Evolutionary conservation across 2,888 invertebrate genomes (phyloP), one percentile per base, ranked within the genome.

Genomic region (Drosophila barbarae): DNA sequence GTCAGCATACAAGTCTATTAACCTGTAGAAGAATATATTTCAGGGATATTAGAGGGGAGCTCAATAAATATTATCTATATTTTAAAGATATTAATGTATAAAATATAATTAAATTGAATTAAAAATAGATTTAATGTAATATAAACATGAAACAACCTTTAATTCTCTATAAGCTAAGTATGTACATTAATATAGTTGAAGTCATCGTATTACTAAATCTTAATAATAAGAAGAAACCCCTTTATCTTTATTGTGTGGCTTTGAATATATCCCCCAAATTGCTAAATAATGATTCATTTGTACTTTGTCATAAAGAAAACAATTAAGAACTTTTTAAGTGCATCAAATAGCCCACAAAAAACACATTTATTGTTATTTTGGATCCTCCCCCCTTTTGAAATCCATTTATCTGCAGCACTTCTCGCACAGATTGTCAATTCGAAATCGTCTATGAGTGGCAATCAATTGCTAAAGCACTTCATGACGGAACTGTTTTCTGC

Each of bases 1-100:
- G 72, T 87, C 87, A 72, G 77, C 84, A 73, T 87, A 87, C 76
- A 87, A 85, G 82, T 87, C 88, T 79, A 88, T 86, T 86, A 88
- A 80, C 81, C 87, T 87, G 70, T 7, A 47, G 9, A 26, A 10
- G 15, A 42, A 35, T 7, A 36, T 21, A 1, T 5, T 1, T 26
- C 1, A 9, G 10, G 26, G 8, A 10, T 15, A 23, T 50, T 35
- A 23, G 2, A 12, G 4, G 13, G 2, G n/a, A 9, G 6, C 4
- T 23, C 2, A 34, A 21, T n/a, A n/a, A 34, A 36, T 36, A 36
- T 4, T 4, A 9, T 0, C 23, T 23, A 23, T 23, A 23, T 23
- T 23, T 23, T 23, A 5, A 23, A 23, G 23, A 23, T 23, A 4
- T 23, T 23, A 23, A 23, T 23, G 4, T 23, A 4, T 23, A 23